A percentile compares a stretch with the other conserved stretches of the same genome.
Conservation (phyloP, 1,140 invertebrate species). For the Plectrocnemia conspersa region DNA sequence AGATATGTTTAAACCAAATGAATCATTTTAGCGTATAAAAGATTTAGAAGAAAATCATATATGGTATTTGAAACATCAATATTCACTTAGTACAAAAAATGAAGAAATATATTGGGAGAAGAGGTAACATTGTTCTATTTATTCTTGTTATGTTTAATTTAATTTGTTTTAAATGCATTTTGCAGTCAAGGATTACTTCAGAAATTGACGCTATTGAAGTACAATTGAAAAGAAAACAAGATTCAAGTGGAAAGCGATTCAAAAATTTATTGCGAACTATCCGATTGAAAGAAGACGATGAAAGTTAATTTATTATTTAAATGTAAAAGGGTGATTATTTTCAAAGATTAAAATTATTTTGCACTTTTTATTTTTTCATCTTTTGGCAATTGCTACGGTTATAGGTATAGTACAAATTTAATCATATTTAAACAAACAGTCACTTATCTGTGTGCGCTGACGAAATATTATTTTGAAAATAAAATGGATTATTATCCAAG, state of each 20-base stretch:
- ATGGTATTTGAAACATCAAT: conserved; percentile 50
- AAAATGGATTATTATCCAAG: too few species aligned
- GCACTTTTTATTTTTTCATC: too few species aligned
- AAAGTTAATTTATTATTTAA: too few species aligned
- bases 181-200: conserved; percentile 45
- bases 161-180: conserved; percentile 9
- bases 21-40: conserved; percentile 41
- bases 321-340: too few species aligned
- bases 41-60: conserved; percentile 47
- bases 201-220: conserved; percentile 45
- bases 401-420: too few species aligned
- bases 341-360: too few species aligned
- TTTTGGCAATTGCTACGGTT: too few species aligned
- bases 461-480: too few species aligned
- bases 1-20: conserved; percentile 4
- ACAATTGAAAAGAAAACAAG: conserved; percentile 42
- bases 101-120: conserved; percentile 44
- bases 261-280: conserved; percentile 36
- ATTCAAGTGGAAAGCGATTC: conserved; percentile 58
- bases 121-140: conserved; percentile 36
- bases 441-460: too few species aligned
- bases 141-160: conserved; percentile 5
- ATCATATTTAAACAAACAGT: too few species aligned
- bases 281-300: conserved; percentile 2
- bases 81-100: conserved; percentile 45